Evolutionary conservation across 2,888 invertebrate genomes (phyloP).

Genomic region (Leucoptera coffeella): DNA sequence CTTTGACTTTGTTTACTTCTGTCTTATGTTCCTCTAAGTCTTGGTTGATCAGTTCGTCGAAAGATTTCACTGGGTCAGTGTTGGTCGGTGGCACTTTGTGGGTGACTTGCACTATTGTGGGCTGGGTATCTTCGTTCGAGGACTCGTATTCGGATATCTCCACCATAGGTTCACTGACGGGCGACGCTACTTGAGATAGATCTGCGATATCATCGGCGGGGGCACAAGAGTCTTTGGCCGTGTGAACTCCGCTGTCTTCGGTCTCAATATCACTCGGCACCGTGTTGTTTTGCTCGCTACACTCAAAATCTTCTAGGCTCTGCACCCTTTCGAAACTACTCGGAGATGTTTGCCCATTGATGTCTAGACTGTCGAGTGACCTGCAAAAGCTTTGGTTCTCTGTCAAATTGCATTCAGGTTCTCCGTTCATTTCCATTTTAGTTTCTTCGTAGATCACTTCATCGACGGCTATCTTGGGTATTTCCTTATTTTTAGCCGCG

Average conservation of each 20-base stretch:
- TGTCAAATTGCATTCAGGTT: no score
- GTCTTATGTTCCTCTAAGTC: constrained; percentile 35
- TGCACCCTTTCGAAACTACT: constrained; percentile 58
- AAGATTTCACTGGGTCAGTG: constrained; percentile 19
- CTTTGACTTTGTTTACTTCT: constrained; percentile 36
- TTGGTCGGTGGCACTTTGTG: constrained; percentile 14
- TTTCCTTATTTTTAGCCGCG: constrained; percentile 41
- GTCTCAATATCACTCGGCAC: constrained; percentile 60
- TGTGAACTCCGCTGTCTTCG: constrained; percentile 76
- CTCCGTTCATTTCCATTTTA: constrained; percentile 20
- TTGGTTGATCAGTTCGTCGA: constrained; percentile 6
- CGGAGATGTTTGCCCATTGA: constrained; percentile 46
- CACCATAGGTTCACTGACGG: constrained; percentile 34
- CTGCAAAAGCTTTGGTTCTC: constrained; percentile 48
- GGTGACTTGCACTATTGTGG: constrained; percentile 19
- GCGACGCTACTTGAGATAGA: constrained; percentile 39
- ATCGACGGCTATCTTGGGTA: constrained; percentile 34
- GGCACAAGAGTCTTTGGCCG: constrained; percentile 71
- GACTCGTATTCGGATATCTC: constrained; percentile 41
- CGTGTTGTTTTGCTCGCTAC: constrained; percentile 52
- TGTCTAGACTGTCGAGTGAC: constrained; percentile 59
- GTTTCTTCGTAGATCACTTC: constrained; percentile 20
- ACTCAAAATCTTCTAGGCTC: constrained; percentile 58
- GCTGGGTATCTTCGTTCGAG: constrained; percentile 29
- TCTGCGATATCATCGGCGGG: constrained; percentile 70